Evolutionary conservation across 1,140 invertebrate species (phyloP).

Genomic region (Drosophila tsacasi): DNA sequence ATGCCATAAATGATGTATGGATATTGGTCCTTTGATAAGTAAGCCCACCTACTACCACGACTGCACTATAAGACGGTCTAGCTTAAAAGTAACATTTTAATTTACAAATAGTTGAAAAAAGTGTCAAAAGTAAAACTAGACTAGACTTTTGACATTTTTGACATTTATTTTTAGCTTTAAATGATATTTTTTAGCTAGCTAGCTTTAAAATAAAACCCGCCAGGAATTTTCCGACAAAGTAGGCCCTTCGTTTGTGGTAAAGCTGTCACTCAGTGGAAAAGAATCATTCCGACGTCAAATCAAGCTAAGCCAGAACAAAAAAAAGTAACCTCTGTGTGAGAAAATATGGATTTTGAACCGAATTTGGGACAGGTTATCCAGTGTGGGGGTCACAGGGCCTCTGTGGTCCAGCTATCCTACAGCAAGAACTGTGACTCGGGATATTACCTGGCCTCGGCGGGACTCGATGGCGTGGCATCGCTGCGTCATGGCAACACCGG

Average conservation of each 20-base stretch:
- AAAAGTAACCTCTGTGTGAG: too few relatives aligned
- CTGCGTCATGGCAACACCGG: conserved; percentile 98
- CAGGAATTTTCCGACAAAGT: too few relatives aligned
- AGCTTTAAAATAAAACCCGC: not conserved
- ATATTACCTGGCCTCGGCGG: conserved; percentile 94
- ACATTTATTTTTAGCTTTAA: too few relatives aligned
- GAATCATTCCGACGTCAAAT: not conserved
- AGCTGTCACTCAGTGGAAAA: not conserved
- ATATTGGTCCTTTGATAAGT: too few relatives aligned
- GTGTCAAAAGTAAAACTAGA: too few relatives aligned
- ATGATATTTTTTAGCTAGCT: too few relatives aligned
- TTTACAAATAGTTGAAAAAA: too few relatives aligned
- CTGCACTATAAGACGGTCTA: too few relatives aligned
- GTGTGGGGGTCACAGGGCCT: conserved; percentile 96
- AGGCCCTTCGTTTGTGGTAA: not conserved
- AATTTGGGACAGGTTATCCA: conserved; percentile 86
- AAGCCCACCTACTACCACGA: too few relatives aligned
- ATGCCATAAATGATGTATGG: too few relatives aligned
- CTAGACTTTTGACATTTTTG: too few relatives aligned
- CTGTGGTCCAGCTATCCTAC: conserved; percentile 97
- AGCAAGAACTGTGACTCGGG: conserved; percentile 95
- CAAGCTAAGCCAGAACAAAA: accelerated
- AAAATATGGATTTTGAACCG: conserved; percentile 6
- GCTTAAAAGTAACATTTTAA: too few relatives aligned
- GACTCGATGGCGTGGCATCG: conserved; percentile 99